Conservation (phyloP, 1,140 invertebrate genomes). For the Meteorus sp. region DNA sequence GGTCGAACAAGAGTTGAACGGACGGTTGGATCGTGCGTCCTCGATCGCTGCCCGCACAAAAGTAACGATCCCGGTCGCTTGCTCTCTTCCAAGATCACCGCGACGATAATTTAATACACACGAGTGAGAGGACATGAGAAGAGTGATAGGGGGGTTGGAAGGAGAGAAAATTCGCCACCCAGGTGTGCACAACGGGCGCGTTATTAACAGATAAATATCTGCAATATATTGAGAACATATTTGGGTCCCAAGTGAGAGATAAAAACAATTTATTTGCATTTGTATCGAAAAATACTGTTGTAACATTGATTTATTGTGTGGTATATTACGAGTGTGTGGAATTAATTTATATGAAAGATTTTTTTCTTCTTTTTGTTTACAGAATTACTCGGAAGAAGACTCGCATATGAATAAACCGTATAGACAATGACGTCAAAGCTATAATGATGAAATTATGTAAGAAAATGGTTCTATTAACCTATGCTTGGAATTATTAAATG, state of each 20-base stretch:
- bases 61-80: conserved; percentile 40
- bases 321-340: too few species aligned
- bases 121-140: conserved; percentile 9
- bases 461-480: conserved; percentile 44
- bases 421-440: conserved; percentile 49
- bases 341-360: not conserved
- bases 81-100: conserved; percentile 41
- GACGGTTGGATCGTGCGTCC: conserved; percentile 39
- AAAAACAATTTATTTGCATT: too few species aligned
- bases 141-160: not conserved
- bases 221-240: too few species aligned
- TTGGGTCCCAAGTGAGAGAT: too few species aligned
- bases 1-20: conserved; percentile 42
- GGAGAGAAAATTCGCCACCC: too few species aligned
- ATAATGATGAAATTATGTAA: conserved; percentile 41
- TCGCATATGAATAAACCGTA: too few species aligned
- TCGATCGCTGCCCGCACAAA: conserved; percentile 43
- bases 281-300: too few species aligned
- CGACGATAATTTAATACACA: conserved; percentile 44
- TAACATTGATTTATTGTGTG: too few species aligned
- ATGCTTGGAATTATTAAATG: conserved; percentile 39
- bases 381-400: too few species aligned
- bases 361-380: too few species aligned
- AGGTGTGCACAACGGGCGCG: too few species aligned
- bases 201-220: too few species aligned